These are phyloP conservation scores for Phalacrocorax pelagicus DNA, from an alignment of 2,113 vertebrate species.

Conservation along the genomic window DNA sequence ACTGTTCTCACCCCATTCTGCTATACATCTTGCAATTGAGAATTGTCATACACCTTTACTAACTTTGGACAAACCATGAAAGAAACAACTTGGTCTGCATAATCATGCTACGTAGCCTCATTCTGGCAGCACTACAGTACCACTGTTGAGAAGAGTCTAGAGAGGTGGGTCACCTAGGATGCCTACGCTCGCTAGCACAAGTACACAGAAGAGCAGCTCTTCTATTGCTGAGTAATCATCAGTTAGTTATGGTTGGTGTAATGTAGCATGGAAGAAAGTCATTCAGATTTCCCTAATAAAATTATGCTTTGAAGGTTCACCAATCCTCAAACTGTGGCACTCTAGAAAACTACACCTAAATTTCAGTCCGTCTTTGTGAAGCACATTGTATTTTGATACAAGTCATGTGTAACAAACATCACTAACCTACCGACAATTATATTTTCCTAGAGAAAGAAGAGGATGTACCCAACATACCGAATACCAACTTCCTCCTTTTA, in stretches of 20 bases:
- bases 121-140: not conserved
- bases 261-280: not conserved
- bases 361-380: not conserved
- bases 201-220: not conserved
- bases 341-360: not conserved
- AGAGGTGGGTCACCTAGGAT: not conserved
- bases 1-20: not conserved
- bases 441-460: not conserved
- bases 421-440: not conserved
- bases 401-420: accelerated
- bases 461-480: not conserved
- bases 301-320: not conserved
- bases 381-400: not conserved
- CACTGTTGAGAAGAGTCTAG: not conserved
- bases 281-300: not conserved
- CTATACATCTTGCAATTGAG: not conserved
- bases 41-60: not conserved
- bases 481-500: not conserved
- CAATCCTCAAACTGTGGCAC: not conserved
- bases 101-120: not conserved
- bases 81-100: not conserved
- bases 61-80: not conserved
- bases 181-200: not conserved
- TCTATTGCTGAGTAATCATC: not conserved
- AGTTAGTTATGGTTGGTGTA: not conserved